Evolutionary conservation across 2,113 vertebrate species (phyloP), one percentile per base, ranked within the genome.

Genomic region (Brienomyrus brachyistius): DNA sequence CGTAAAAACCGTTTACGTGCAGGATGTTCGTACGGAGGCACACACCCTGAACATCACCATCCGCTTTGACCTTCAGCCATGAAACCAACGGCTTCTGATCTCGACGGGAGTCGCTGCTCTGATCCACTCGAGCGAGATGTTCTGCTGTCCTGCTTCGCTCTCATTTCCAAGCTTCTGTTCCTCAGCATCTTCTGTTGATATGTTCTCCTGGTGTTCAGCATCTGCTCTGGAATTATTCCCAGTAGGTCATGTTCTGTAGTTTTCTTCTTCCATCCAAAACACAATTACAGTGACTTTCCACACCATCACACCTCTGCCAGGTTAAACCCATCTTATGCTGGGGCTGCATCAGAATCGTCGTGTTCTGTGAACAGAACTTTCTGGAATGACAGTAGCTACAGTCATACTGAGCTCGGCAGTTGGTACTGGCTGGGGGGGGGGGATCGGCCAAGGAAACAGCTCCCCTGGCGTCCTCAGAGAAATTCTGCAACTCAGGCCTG

Each of bases 61-160:
- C 84, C 56, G 2, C 48, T 21, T 88, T 94, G 94, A 95, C 94
- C 94, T 95, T 93, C 93, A 7, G 35, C 87, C 54, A 17, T 88
- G 80, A 87, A 89, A 88, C 90, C 91, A 91, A 6, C 84, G 7
- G 13, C 82, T 84, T 47, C 85, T 40, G 47, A 54, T 56, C 21
- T 35, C 17, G 17, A 21, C 7, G 15, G 35, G 5, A 87, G 31
- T 51, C 31, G 4, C 5, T 50, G 21, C 45, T 13, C 83, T 27
- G 45, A 7, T 51, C 21, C 45, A 2, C 35, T 84, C 0, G 74
- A 43, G 74, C 19, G 31, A 40, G 74, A 85, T 19, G n/a, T 27
- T 54, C 86, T 50, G 15, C 5, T n/a, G 59, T 59, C 31, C 23
- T 54, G 59, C 21, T 21, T 47, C 8, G 8, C 9, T 31, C 54